A percentile compares a stretch with the other conserved stretches of the same genome.
phyloP scores from a whole-genome alignment of 2,797 vertebrate species.

The Intellagama lesueurii region DNA sequence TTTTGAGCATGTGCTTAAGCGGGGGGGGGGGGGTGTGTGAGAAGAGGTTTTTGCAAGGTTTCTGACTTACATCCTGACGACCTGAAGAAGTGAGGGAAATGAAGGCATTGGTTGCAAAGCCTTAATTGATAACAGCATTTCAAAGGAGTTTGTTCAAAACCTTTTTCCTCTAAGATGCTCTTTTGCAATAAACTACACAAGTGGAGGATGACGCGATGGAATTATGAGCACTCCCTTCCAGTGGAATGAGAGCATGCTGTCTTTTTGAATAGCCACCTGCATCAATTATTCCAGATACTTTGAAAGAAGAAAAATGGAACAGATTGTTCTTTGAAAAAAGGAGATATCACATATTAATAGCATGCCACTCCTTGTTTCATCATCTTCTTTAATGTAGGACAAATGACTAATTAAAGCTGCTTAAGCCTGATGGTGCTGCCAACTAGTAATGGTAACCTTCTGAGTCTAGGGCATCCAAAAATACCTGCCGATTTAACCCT shows the following conservation, averaged over 20 bases:
- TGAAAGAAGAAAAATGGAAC: neutral
- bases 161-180: neutral
- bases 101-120: neutral
- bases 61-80: neutral
- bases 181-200: neutral
- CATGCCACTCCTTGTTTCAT: neutral
- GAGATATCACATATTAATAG: neutral
- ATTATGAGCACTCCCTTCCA: neutral
- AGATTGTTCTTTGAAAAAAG: neutral
- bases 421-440: neutral
- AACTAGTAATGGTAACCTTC: slow-evolving; percentile 6
- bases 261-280: neutral
- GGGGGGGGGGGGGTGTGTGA: neutral
- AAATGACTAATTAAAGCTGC: slow-evolving; percentile 11
- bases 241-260: neutral
- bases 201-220: neutral
- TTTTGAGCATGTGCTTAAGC: neutral
- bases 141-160: slow-evolving; percentile 28
- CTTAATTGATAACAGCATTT: neutral
- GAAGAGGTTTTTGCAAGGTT: no score
- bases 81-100: neutral
- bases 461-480: slow-evolving; percentile 12
- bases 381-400: slow-evolving; percentile 5
- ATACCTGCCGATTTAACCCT: slow-evolving; percentile 10
- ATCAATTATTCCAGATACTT: neutral